Evolutionary conservation across 2,113 vertebrate genomes (phyloP).

Genomic region (Halichoerus grypus): DNA sequence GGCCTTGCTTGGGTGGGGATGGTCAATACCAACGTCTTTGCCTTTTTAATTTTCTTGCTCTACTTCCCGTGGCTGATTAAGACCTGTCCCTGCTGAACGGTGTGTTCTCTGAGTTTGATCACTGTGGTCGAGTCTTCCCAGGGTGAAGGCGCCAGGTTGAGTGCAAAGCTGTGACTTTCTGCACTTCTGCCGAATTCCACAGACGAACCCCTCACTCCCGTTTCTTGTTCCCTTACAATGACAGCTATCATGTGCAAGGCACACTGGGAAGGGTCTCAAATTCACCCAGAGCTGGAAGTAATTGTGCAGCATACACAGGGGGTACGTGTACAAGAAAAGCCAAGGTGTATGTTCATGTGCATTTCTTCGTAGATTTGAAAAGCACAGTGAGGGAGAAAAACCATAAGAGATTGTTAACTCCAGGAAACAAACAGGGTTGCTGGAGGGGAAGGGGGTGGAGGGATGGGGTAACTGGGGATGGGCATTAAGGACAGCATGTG

Average conservation of each 20-base stretch:
- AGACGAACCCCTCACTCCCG: rapidly evolving
- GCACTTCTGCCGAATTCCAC: rapidly evolving
- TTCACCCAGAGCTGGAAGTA: not conserved
- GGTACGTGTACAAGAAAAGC: not conserved
- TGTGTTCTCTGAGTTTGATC: not conserved
- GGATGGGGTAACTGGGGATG: too few relatives aligned
- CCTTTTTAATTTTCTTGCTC: too few relatives aligned
- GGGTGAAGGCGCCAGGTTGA: rapidly evolving
- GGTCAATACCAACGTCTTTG: rapidly evolving
- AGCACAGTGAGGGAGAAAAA: too few relatives aligned
- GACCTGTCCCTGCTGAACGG: rapidly evolving
- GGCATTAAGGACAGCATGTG: too few relatives aligned
- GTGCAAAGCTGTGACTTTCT: not conserved
- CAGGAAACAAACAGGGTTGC: too few relatives aligned
- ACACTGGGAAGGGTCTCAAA: not conserved
- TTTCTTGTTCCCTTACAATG: not conserved
- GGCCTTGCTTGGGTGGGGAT: not conserved
- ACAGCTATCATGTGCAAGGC: rapidly evolving
- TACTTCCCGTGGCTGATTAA: rapidly evolving
- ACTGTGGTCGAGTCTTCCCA: rapidly evolving
- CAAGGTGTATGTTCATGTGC: rapidly evolving
- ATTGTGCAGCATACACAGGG: too few relatives aligned
- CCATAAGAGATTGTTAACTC: too few relatives aligned
- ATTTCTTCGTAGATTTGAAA: not conserved
- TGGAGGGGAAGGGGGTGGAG: too few relatives aligned